Percentiles rank a stretch among this genome's conserved stretches.
Conservation (phyloP, 2,888 invertebrate genomes). For the Synergus gifuensis region DNA sequence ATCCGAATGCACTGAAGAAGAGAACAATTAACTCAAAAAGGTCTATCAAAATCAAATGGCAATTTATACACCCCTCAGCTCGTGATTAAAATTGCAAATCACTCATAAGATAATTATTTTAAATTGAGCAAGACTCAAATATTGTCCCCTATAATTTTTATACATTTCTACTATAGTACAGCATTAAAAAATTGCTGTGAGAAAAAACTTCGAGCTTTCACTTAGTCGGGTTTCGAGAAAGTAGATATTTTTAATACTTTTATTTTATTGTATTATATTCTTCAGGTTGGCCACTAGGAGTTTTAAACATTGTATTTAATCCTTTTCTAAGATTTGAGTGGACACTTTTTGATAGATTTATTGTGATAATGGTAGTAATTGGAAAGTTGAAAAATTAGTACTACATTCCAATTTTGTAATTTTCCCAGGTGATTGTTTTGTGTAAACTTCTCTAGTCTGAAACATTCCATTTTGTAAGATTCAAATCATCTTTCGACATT, state of each 20-base stretch:
- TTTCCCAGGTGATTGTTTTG: not conserved
- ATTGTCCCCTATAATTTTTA: slow-evolving; percentile 10
- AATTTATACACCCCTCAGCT: not conserved
- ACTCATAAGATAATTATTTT: not conserved
- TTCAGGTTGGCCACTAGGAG: not conserved
- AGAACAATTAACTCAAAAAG: not conserved
- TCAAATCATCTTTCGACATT: not conserved
- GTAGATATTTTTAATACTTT: not conserved
- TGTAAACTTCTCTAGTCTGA: slow-evolving; percentile 25
- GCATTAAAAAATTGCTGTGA: not conserved
- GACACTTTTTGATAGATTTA: not conserved
- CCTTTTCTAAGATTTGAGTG: too few relatives aligned
- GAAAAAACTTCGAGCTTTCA: not conserved
- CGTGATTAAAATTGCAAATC: not conserved
- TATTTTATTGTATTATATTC: not conserved
- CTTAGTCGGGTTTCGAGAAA: not conserved
- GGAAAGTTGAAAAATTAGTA: not conserved
- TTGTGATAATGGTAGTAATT: not conserved
- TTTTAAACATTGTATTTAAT: not conserved
- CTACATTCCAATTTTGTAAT: not conserved
- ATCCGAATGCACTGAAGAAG: slow-evolving; percentile 49
- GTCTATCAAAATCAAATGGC: not conserved
- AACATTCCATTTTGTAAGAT: slow-evolving; percentile 26
- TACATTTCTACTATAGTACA: not conserved
- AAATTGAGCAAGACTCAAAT: slow-evolving; percentile 24